Percentiles rank a stretch among this genome's conserved stretches.
Evolutionary conservation across 2,797 vertebrate genomes (phyloP).

Genomic region (Phoebastria nigripes): DNA sequence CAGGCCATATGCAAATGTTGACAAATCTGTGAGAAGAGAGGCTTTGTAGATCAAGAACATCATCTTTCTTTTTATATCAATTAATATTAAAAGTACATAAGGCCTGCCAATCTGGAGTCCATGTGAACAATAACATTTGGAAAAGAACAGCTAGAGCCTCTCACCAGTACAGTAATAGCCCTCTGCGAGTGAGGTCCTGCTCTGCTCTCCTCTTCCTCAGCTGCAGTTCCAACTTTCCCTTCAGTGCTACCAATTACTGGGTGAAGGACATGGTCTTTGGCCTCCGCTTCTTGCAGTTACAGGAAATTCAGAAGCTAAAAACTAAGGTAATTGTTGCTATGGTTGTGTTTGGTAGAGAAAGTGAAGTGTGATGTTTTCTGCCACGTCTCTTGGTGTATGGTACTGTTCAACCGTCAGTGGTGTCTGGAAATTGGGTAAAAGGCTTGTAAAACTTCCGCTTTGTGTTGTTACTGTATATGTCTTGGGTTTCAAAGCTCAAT

Average conservation of each 20-base stretch:
- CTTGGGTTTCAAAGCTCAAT: not conserved
- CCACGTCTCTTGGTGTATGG: not conserved
- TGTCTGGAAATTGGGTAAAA: not conserved
- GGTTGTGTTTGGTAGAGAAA: not conserved
- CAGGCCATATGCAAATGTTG: not conserved
- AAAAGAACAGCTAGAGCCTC: not conserved
- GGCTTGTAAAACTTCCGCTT: not conserved
- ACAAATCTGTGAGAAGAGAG: not conserved
- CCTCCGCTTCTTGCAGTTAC: not conserved
- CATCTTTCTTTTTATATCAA: not conserved
- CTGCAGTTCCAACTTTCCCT: not conserved
- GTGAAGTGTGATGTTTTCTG: not conserved
- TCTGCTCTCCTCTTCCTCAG: not conserved
- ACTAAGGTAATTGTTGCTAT: not conserved
- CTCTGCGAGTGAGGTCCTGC: not conserved
- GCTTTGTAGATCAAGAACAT: not conserved
- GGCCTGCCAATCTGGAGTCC: not conserved
- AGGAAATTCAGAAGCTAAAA: not conserved
- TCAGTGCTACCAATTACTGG: not conserved
- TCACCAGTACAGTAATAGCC: not conserved
- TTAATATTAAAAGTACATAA: not conserved
- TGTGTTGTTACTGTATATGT: not conserved
- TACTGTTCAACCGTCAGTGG: not conserved
- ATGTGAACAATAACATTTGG: not conserved
- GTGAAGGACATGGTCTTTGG: not conserved